Percentiles rank a stretch among this genome's conserved stretches.
Evolutionary conservation across 1,140 invertebrate genomes (phyloP).

Genomic region (Papilio polyxenes): DNA sequence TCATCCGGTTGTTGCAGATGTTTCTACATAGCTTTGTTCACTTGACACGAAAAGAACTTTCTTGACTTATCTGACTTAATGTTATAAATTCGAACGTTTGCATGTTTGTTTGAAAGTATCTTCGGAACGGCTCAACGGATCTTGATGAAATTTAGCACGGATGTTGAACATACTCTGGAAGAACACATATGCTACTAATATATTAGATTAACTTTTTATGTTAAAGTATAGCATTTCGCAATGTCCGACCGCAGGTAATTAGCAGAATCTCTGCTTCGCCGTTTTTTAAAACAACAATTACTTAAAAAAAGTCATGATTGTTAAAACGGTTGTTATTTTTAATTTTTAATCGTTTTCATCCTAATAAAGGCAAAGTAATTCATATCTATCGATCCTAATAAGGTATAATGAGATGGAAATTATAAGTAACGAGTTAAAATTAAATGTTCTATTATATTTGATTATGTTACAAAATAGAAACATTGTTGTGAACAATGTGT

Average conservation of each 20-base stretch:
- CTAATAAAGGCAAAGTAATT: neutral
- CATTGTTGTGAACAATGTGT: neutral
- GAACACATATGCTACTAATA: too few species aligned
- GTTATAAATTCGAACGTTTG: too few species aligned
- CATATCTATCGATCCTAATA: neutral
- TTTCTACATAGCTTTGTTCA: too few species aligned
- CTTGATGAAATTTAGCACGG: too few species aligned
- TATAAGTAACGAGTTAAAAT: neutral
- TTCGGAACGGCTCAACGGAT: too few species aligned
- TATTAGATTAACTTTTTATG: neutral
- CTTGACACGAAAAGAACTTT: too few species aligned
- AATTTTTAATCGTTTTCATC: neutral
- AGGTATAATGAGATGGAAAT: neutral
- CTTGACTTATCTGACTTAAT: too few species aligned
- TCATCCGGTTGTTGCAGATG: too few species aligned
- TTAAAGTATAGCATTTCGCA: neutral
- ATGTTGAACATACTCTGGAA: too few species aligned
- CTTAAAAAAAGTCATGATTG: neutral
- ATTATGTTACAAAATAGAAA: neutral
- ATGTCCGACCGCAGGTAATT: neutral
- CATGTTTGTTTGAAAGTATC: too few species aligned
- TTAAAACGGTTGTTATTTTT: neutral
- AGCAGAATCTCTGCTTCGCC: neutral
- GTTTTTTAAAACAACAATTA: neutral
- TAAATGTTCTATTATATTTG: neutral